Conservation (phyloP, 2,797 vertebrate species). For the Typhlichthys subterraneus region DNA sequence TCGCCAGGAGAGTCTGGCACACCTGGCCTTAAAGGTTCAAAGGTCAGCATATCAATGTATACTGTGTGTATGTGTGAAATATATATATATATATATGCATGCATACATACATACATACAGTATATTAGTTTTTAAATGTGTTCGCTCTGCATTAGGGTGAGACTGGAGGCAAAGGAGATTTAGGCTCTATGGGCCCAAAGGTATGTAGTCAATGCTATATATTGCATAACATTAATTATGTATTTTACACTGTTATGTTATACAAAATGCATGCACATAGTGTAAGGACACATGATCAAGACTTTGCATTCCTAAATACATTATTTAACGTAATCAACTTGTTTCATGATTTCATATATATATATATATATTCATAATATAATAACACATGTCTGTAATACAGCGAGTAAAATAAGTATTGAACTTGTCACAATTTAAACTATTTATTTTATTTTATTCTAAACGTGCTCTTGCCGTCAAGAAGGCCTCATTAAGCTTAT, state of each 20-base stretch:
- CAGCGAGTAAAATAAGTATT: too few species aligned
- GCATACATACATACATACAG: too few species aligned
- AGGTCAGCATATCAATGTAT: slow-evolving; percentile 80
- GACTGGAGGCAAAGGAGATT: slow-evolving; percentile 88
- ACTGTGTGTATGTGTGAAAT: slow-evolving; percentile 9
- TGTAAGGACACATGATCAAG: too few species aligned
- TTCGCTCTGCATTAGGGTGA: slow-evolving; percentile 82
- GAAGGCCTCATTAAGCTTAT: too few species aligned
- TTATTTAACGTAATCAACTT: background rate
- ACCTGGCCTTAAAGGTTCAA: slow-evolving; percentile 92
- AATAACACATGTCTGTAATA: background rate
- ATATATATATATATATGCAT: background rate
- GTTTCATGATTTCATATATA: background rate
- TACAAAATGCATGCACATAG: too few species aligned
- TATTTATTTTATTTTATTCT: too few species aligned
- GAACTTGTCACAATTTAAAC: background rate
- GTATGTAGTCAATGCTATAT: slow-evolving; percentile 71
- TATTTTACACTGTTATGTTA: too few species aligned
- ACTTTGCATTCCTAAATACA: background rate
- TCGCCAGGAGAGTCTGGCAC: slow-evolving; percentile 89
- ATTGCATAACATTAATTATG: background rate
- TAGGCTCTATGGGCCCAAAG: slow-evolving; percentile 83
- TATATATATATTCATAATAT: background rate
- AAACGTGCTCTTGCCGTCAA: too few species aligned
- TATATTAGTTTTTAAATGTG: background rate